Base-by-base conservation (phyloP, 2,797 vertebrate species). In the Acipenser oxyrinchus region DNA sequence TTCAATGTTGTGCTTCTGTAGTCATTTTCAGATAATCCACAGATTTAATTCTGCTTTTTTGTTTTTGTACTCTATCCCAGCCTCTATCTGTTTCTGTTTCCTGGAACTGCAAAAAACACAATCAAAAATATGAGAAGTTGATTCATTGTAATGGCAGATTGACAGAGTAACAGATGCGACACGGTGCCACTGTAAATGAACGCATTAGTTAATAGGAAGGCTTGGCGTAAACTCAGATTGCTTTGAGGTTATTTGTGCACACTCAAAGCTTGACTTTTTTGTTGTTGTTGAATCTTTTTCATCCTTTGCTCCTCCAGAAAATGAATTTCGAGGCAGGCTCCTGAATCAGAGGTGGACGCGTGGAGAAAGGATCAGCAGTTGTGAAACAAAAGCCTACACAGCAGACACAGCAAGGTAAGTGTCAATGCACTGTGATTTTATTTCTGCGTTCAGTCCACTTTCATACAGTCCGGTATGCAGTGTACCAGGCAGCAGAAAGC, bases 321-420 rank as follows among this genome's bases (percentile, higher is more conserved):
- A 94, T 96, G 93, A 95, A 75, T 92, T 92, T 86, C 88, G 85
- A 80, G 90, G 89, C 52, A 87, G 92, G 82, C 90, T 89, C 86
- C 82, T 94, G 87, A 97, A 75, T 53, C 92, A 91, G 79, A 84
- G 79, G 90, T 91, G 92, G 90, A 94, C 88, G 53, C 80, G 82
- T 2, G 87, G 84, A 77, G 89, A 93, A 76, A 84, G 87, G 87
- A 81, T 85, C 82, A 91, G 84, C 84, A 86, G 82, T 82, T 87
- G 86, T 62, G 72, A 89, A 74, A 86, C 81, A 78, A 83, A 66
- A 69, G 82, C 88, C 86, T 92, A 77, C 91, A 89, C 68, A 79
- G 80, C 81, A 80, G 88, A 75, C 86, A 80, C 80, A 83, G 84
- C 74, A 81, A 89, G 79, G 86, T 87, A 64, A 73, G 93, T 70